Conservation (phyloP, 2,113 vertebrate species). For the Strigops habroptila region DNA sequence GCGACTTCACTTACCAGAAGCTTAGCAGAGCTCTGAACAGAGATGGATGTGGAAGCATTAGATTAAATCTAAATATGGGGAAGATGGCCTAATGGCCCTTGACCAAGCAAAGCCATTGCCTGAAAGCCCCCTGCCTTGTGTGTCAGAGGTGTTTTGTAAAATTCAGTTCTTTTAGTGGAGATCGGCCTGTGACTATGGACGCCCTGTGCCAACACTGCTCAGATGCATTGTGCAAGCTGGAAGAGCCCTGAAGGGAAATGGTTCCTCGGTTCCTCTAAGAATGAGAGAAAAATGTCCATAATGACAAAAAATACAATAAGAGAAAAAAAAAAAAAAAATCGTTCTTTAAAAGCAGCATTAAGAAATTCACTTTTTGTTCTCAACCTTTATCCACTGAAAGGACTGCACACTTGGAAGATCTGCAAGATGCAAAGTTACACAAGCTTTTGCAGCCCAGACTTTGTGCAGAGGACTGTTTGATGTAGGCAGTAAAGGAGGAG, state of each 20-base stretch:
- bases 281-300: not conserved
- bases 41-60: not conserved
- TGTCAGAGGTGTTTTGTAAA: not conserved
- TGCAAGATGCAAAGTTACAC: not conserved
- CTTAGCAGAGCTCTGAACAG: not conserved
- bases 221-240: not conserved
- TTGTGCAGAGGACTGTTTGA: not conserved
- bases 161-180: not conserved
- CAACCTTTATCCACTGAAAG: not conserved
- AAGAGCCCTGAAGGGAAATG: not conserved
- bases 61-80: not conserved
- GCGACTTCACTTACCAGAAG: not conserved
- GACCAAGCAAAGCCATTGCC: not conserved
- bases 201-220: not conserved
- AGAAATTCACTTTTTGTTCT: not conserved
- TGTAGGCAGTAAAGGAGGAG: not conserved
- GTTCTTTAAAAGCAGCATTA: not conserved
- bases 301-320: not conserved
- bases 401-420: not conserved
- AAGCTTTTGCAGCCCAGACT: not conserved
- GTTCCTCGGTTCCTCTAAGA: not conserved
- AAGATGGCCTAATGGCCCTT: not conserved
- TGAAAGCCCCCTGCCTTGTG: not conserved
- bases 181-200: not conserved
- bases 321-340: not conserved